phyloP scores from a whole-genome alignment of 2,797 vertebrate genomes.

The Chrysocyon brachyurus region DNA sequence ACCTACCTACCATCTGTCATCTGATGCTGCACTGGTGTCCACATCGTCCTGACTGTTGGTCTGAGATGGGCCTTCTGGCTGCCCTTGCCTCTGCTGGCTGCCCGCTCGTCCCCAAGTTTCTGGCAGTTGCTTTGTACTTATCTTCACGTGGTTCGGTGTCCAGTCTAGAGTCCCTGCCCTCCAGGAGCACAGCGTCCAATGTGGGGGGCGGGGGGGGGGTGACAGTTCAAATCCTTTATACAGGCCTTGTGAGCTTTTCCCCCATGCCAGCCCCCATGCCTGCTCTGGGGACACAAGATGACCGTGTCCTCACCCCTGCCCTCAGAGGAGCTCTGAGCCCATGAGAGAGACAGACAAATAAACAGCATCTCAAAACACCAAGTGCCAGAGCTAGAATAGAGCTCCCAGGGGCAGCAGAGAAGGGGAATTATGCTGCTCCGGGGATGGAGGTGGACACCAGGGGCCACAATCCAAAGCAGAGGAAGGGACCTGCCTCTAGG shows the following conservation, averaged over 20 bases:
- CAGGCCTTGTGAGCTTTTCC: background rate
- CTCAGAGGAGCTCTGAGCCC: background rate
- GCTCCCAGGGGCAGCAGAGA: background rate
- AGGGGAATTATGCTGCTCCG: background rate
- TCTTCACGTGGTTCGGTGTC: background rate
- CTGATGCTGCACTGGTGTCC: background rate
- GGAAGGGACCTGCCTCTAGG: no score
- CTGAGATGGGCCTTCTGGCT: background rate
- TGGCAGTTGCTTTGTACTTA: background rate
- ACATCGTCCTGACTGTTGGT: background rate
- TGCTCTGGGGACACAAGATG: background rate
- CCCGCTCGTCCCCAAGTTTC: background rate
- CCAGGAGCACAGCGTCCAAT: background rate
- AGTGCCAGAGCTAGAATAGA: background rate
- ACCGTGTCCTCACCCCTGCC: background rate
- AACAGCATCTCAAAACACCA: background rate
- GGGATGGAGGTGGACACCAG: background rate
- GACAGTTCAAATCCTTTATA: background rate
- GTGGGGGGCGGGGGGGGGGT: rapidly evolving
- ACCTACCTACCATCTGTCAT: background rate
- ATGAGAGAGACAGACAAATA: background rate
- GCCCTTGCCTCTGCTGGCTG: background rate
- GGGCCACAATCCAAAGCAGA: background rate
- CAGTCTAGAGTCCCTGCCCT: background rate
- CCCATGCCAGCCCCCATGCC: background rate